These are phyloP conservation scores for Oryctolagus cuniculus DNA, from an alignment of 2,113 vertebrate genomes.

Conservation along the genomic window mOryCun1.1 NC_091435.1:164060501-164061000, in stretches of 20 bases:
- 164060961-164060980: no score
- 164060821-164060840: neutral
- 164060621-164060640: neutral
- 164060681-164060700: neutral
- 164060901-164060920: no score
- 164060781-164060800: neutral
- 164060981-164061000: no score
- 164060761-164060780: neutral
- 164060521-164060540: no score
- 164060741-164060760: neutral
- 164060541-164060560: neutral
- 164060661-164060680: neutral
- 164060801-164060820: neutral
- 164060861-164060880: no score
- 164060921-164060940: no score
- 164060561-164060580: neutral
- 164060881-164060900: no score
- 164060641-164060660: neutral
- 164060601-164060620: neutral
- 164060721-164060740: neutral
- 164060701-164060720: neutral
- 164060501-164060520: no score
- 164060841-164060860: no score
- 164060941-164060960: no score
- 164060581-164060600: neutral